Evolutionary conservation across 2,888 invertebrate species (phyloP), one percentile per base, ranked within the genome.

Genomic region (Agonum fuliginosum): DNA sequence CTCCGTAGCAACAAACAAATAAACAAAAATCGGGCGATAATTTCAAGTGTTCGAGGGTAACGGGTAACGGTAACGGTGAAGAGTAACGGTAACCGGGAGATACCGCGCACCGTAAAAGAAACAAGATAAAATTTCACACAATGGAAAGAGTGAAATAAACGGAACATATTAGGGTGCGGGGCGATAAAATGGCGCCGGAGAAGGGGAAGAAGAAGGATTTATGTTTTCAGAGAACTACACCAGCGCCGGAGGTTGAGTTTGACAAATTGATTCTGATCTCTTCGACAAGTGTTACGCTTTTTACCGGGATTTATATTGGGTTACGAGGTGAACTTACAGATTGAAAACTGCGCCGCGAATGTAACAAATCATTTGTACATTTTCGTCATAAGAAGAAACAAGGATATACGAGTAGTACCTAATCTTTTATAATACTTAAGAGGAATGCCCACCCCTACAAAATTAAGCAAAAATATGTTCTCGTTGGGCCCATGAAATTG

Each of bases 101-200:
- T 67, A 43, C 43, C 12, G 37, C 37, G 22, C 5, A 43, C 67
- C 43, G 30, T 62, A 67, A 41, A 67, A 67, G 41, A 37, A 67
- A 67, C 67, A 67, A 67, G 67, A 41, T 43, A 67, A 67, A 67
- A 67, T 20, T 67, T 67, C 67, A 67, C 67, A 62, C 58, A 62
- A 62, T 67, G 67, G 17, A 67, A 14, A 54, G 22, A 67, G 67
- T 41, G 67, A 67, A 67, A 41, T 41, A 41, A 67, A 67, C 58
- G 58, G 30, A 30, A 62, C 30, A 62, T 62, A 62, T 62, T 62
- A 30, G 34, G 30, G 27, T 12, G 46, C 27, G 17, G 58, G 58
- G 10, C 58, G 58, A 62, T 30, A 27, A 62, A 62, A 62, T 54
- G 22, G 54, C 54, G 24, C n/a, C n/a, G 2, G 37, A 54, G 12